Percentiles rank a stretch among this genome's conserved stretches.
Conservation (phyloP, 2,113 vertebrate species). For the Pituophis catenifer region DNA sequence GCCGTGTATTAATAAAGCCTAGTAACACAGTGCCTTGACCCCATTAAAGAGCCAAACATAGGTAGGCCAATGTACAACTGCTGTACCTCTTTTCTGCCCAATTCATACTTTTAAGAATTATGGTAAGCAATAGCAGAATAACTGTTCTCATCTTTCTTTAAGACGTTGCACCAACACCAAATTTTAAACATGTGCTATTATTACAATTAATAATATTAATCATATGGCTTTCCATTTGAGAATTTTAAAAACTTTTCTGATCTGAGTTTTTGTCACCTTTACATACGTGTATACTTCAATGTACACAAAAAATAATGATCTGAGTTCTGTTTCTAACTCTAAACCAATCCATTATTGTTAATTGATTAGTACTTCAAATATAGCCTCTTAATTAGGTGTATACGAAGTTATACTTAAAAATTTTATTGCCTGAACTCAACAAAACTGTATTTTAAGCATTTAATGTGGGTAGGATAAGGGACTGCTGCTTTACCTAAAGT, state of each 20-base stretch:
- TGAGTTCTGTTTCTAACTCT: conserved; percentile 42
- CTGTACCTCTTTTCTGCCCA: conserved; percentile 37
- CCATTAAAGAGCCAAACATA: conserved; percentile 28
- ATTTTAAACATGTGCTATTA: conserved; percentile 44
- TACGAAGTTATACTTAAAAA: conserved; percentile 62
- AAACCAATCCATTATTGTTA: conserved; percentile 46
- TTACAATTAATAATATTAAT: conserved; percentile 52
- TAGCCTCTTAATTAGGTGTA: conserved; percentile 51
- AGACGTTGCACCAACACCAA: conserved; percentile 31
- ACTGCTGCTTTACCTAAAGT: conserved; percentile 66
- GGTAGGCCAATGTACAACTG: conserved; percentile 47
- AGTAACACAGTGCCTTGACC: conserved; percentile 62
- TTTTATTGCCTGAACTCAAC: conserved; percentile 70
- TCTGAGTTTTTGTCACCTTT: conserved; percentile 60
- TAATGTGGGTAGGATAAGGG: conserved; percentile 68
- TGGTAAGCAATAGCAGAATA: conserved; percentile 51
- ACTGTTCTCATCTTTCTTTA: conserved; percentile 32
- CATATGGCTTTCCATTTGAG: conserved; percentile 65
- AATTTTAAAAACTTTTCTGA: conserved; percentile 55
- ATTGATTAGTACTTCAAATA: conserved; percentile 55
- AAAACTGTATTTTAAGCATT: conserved; percentile 72
- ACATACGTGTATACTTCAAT: conserved; percentile 59
- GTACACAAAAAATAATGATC: conserved; percentile 50
- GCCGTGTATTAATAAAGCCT: conserved; percentile 58
- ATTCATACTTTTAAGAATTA: conserved; percentile 37